Evolutionary conservation across 2,113 vertebrate species (phyloP).

Genomic region (Charina bottae): DNA sequence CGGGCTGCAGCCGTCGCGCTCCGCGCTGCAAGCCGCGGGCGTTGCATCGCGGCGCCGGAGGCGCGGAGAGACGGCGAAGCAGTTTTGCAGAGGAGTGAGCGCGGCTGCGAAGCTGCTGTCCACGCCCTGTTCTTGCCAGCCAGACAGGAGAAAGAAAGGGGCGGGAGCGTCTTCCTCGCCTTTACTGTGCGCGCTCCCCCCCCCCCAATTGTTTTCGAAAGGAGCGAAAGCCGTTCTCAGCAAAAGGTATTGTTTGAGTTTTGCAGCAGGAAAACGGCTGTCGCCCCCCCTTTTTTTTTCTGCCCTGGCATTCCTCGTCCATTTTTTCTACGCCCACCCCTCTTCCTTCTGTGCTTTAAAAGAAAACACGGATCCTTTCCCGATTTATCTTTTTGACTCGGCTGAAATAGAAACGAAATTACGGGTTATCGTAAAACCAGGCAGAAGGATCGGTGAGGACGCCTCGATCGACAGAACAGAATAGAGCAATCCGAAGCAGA

Average conservation of each 20-base stretch:
- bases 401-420: neutral
- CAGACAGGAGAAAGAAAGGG: neutral
- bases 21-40: neutral
- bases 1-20: neutral
- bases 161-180: neutral
- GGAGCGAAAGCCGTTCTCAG: neutral
- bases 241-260: neutral
- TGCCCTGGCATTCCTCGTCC: neutral
- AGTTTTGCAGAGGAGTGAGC: neutral
- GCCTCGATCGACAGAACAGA: neutral
- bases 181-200: neutral
- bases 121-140: conserved; percentile 4
- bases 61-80: neutral
- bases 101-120: neutral
- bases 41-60: neutral
- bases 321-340: neutral
- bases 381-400: neutral
- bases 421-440: neutral
- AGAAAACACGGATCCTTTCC: neutral
- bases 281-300: neutral
- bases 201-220: neutral
- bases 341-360: neutral
- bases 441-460: no score
- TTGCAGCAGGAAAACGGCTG: neutral
- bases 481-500: neutral